Evolutionary conservation across 2,113 vertebrate species (phyloP).

Genomic region (Cercopithecus mona): DNA sequence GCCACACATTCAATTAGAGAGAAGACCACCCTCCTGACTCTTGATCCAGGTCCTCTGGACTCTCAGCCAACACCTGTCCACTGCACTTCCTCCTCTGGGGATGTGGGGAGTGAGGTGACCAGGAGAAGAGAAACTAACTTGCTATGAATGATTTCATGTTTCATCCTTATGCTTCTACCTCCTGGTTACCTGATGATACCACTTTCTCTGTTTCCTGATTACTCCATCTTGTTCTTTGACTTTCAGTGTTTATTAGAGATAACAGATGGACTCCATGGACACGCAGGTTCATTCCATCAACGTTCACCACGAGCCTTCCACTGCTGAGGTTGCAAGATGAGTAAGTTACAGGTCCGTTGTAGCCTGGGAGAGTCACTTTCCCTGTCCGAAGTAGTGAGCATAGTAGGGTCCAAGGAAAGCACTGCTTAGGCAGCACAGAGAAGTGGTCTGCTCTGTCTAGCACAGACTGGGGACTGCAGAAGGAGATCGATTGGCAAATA

Average conservation of each 20-base stretch:
- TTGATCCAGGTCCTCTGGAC: not conserved
- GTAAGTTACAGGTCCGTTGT: not conserved
- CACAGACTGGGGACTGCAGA: not conserved
- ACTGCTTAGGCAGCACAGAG: not conserved
- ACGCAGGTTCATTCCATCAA: not conserved
- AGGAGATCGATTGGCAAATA: not conserved
- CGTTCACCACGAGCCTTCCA: not conserved
- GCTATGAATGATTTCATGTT: not conserved
- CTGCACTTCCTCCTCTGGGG: not conserved
- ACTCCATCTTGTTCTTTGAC: not conserved
- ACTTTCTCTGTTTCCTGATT: not conserved
- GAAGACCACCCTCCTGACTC: not conserved
- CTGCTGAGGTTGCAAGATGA: not conserved
- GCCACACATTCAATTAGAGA: not conserved
- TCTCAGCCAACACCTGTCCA: not conserved
- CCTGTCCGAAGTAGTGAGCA: not conserved
- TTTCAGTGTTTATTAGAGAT: not conserved
- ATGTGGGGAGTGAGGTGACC: not conserved
- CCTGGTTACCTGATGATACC: too few relatives aligned
- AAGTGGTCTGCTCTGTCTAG: not conserved
- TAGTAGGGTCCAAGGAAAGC: not conserved
- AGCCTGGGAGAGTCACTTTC: not conserved
- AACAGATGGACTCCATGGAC: not conserved
- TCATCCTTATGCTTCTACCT: not conserved
- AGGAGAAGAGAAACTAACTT: not conserved